These are phyloP conservation scores for Edolisoma coerulescens DNA, from an alignment of 2,113 vertebrate species.

Conservation along the genomic window DNA sequence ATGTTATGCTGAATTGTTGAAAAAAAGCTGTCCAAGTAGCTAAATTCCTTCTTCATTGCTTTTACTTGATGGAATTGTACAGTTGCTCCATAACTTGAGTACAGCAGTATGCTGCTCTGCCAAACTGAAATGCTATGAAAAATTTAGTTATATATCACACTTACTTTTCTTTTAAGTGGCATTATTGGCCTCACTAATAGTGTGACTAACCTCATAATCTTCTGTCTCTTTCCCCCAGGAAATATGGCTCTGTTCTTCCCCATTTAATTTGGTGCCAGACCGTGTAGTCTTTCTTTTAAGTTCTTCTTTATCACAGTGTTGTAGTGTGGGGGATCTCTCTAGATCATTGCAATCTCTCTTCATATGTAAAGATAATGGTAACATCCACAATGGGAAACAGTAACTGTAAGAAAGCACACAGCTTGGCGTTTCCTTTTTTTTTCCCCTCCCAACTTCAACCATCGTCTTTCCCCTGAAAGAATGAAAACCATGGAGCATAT, in stretches of 20 bases:
- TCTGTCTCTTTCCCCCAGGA: conserved; percentile 50
- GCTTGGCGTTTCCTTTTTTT: conserved; percentile 46
- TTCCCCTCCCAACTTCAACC: neutral
- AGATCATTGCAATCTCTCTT: conserved; percentile 60
- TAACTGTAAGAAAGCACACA: conserved; percentile 39
- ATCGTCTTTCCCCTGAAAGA: conserved; percentile 34
- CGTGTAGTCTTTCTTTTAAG: conserved; percentile 46
- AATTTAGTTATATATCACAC: conserved; percentile 11
- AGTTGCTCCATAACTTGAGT: neutral
- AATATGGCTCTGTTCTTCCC: conserved; percentile 39
- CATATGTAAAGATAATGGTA: conserved; percentile 64
- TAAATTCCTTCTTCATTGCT: neutral
- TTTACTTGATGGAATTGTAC: neutral
- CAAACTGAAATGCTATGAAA: neutral
- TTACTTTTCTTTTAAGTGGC: conserved; percentile 47
- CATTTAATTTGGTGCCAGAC: conserved; percentile 58
- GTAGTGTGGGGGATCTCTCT: conserved; percentile 41
- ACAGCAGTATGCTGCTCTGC: neutral
- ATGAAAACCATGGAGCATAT: conserved; percentile 41
- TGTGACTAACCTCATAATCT: conserved; percentile 60
- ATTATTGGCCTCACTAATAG: conserved; percentile 51
- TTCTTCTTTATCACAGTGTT: conserved; percentile 44
- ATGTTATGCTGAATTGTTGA: neutral
- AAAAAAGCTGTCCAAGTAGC: neutral
- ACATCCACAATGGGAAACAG: conserved; percentile 49